Conservation (phyloP, 2,888 invertebrate genomes). For the Drosophila peninsularis region DNA sequence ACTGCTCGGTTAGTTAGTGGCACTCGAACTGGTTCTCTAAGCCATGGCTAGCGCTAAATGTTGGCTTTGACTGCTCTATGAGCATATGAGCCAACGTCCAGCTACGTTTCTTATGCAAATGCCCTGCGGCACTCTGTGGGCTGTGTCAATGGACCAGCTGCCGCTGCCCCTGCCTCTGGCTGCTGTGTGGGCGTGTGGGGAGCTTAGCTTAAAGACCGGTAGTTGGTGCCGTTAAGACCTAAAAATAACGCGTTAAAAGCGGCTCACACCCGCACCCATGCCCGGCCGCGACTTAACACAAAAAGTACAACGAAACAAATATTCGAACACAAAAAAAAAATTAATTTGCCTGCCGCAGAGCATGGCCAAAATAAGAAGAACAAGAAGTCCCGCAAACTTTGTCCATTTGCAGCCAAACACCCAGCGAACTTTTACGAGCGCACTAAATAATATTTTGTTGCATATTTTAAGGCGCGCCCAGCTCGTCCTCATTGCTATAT, state of each 20-base stretch:
- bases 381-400: conserved; percentile 53
- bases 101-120: conserved; percentile 61
- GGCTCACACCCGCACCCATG: conserved; percentile 10
- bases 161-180: background rate
- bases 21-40: conserved; percentile 57
- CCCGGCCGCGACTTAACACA: conserved; percentile 20
- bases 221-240: conserved; percentile 34
- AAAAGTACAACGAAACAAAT: conserved; percentile 9
- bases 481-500: conserved; percentile 34
- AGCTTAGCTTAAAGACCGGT: conserved; percentile 50
- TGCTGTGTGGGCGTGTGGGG: conserved; percentile 18
- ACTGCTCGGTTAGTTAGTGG: conserved; percentile 69
- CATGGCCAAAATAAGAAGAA: conserved; percentile 23
- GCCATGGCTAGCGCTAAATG: conserved; percentile 35
- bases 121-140: conserved; percentile 40
- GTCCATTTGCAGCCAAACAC: conserved; percentile 56
- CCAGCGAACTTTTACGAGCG: conserved; percentile 60
- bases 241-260: conserved; percentile 49
- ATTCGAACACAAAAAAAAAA: conserved; percentile 23
- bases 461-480: conserved; percentile 57
- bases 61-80: conserved; percentile 70
- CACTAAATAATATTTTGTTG: conserved; percentile 72
- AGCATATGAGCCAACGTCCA: conserved; percentile 45
- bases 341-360: conserved; percentile 56
- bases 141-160: conserved; percentile 34